A percentile compares a stretch with the other conserved stretches of the same genome.
phyloP scores from a whole-genome alignment of 2,113 vertebrate species.

The Aspiorhynchus laticeps region DNA sequence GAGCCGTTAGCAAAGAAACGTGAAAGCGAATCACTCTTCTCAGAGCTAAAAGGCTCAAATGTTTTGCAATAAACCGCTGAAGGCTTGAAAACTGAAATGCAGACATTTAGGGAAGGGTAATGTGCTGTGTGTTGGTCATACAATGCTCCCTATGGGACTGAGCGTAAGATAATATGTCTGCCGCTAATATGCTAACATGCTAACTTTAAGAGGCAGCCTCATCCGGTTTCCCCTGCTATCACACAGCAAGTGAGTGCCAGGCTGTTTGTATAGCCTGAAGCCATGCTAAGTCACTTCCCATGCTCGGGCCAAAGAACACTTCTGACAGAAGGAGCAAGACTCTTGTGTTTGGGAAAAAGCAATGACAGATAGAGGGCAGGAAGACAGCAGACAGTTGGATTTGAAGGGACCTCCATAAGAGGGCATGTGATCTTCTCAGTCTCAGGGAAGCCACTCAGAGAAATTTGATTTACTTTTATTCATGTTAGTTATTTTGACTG shows the following conservation, averaged over 20 bases:
- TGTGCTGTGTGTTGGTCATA: slow-evolving; percentile 17
- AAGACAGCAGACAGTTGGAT: slow-evolving; percentile 66
- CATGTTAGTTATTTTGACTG: background rate
- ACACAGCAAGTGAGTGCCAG: slow-evolving; percentile 32
- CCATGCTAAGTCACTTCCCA: slow-evolving; percentile 49
- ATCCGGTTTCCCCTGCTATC: slow-evolving; percentile 50
- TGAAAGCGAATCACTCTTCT: background rate
- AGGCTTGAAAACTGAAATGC: slow-evolving; percentile 29
- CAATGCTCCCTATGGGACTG: slow-evolving; percentile 34
- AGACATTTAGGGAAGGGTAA: slow-evolving; percentile 9
- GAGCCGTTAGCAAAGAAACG: background rate
- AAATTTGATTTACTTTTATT: too few species aligned
- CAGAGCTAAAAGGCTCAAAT: slow-evolving; percentile 3
- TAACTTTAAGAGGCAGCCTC: slow-evolving; percentile 31
- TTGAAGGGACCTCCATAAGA: slow-evolving; percentile 58
- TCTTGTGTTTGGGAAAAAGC: slow-evolving; percentile 74
- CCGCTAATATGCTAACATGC: slow-evolving; percentile 38
- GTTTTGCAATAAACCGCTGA: slow-evolving; percentile 2
- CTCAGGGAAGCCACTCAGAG: background rate
- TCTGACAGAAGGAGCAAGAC: slow-evolving; percentile 70
- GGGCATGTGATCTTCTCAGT: slow-evolving; percentile 35
- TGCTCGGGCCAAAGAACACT: slow-evolving; percentile 83
- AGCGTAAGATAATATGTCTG: slow-evolving; percentile 26
- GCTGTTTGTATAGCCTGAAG: slow-evolving; percentile 30
- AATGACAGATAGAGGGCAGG: slow-evolving; percentile 61